These are phyloP conservation scores for Onchidella celtica DNA, from an alignment of 2,888 invertebrate genomes.

Conservation along the genomic window DNA sequence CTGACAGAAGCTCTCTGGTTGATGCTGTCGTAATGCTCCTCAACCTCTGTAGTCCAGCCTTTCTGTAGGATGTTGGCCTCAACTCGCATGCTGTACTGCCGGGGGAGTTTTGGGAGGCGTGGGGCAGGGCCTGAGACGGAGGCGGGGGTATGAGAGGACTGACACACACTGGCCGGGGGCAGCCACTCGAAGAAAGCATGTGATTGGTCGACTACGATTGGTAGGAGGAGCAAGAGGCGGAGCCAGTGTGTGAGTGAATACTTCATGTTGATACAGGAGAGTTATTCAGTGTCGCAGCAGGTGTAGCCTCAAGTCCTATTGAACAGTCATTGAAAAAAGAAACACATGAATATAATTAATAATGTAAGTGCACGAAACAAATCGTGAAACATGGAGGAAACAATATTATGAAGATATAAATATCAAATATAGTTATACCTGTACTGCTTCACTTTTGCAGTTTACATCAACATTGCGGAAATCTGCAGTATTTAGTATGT, in stretches of 20 bases:
- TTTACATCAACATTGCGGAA: no score
- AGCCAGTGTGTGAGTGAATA: not conserved
- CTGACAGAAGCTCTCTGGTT: conserved; percentile 50
- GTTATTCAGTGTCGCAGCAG: no score
- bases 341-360: no score
- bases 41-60: conserved; percentile 40
- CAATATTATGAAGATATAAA: no score
- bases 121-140: not conserved
- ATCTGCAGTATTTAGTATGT: no score
- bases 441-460: no score
- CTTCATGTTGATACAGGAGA: not conserved
- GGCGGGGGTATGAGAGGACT: not conserved
- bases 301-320: no score
- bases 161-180: conserved; percentile 16
- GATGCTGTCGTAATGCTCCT: conserved; percentile 49
- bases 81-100: conserved; percentile 50
- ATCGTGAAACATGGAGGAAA: no score
- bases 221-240: not conserved
- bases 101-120: conserved; percentile 37
- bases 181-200: conserved; percentile 44
- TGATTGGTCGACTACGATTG: not conserved
- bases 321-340: no score
- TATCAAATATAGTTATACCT: no score
- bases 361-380: no score
- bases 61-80: conserved; percentile 51